Conservation (phyloP, 2,888 invertebrate genomes). For the Drosophila histrio region DNA sequence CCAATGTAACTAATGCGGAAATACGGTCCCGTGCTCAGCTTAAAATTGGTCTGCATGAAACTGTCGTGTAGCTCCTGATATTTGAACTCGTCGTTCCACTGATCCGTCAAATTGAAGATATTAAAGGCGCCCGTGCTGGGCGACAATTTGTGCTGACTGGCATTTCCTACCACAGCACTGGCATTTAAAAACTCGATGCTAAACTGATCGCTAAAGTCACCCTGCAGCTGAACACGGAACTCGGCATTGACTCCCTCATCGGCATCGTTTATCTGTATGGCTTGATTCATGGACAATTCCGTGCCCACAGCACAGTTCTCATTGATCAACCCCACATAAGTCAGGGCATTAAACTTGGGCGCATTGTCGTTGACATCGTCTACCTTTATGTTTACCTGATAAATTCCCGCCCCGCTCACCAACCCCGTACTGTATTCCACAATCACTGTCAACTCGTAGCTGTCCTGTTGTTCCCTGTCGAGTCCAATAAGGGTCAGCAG, state of each 20-base stretch:
- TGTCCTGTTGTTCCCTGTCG: slow-evolving; percentile 90
- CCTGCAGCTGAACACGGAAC: slow-evolving; percentile 89
- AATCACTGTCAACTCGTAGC: slow-evolving; percentile 91
- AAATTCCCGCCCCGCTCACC: slow-evolving; percentile 89
- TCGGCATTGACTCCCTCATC: slow-evolving; percentile 89
- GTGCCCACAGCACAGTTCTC: slow-evolving; percentile 91
- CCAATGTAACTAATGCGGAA: slow-evolving; percentile 82
- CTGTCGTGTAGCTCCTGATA: slow-evolving; percentile 82
- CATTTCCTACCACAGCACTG: slow-evolving; percentile 79
- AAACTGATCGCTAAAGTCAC: slow-evolving; percentile 91
- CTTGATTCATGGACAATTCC: slow-evolving; percentile 88
- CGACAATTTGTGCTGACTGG: slow-evolving; percentile 54
- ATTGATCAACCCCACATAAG: slow-evolving; percentile 90
- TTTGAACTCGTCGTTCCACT: slow-evolving; percentile 83
- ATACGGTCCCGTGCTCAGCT: slow-evolving; percentile 77
- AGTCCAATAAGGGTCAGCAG: slow-evolving; percentile 91
- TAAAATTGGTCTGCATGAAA: slow-evolving; percentile 80
- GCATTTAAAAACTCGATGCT: slow-evolving; percentile 86
- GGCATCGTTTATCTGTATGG: slow-evolving; percentile 89
- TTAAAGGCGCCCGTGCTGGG: slow-evolving; percentile 82
- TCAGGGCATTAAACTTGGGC: slow-evolving; percentile 89
- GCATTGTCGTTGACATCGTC: slow-evolving; percentile 95
- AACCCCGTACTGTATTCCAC: slow-evolving; percentile 90
- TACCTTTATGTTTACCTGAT: slow-evolving; percentile 91
- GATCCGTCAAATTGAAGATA: slow-evolving; percentile 83